phyloP scores from a whole-genome alignment of 2,888 invertebrate genomes.

The Prosopocoilus inquinatus region DNA sequence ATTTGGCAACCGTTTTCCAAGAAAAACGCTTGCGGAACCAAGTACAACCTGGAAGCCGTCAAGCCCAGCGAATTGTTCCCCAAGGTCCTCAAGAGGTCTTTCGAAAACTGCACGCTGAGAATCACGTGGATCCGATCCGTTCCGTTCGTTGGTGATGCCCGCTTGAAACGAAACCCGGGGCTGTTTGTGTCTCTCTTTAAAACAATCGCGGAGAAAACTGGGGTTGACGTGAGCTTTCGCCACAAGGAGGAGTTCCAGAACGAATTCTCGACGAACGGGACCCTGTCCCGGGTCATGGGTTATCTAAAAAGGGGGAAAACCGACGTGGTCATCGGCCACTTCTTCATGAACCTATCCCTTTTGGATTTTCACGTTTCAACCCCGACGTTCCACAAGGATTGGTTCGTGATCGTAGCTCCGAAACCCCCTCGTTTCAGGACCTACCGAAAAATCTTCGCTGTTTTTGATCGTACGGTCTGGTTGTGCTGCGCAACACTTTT shows the following conservation, averaged over 20 bases:
- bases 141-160: constrained; percentile 8
- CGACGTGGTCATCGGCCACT: constrained; percentile 14
- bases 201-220: constrained; percentile 1
- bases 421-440: constrained; percentile 9
- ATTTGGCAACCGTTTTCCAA: neutral
- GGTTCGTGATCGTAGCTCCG: constrained; percentile 6
- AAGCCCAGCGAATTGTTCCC: neutral
- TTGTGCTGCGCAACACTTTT: neutral
- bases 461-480: constrained; percentile 11
- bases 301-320: constrained; percentile 3
- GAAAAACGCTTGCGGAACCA: neutral
- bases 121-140: constrained; percentile 8
- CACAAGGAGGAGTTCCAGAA: constrained; percentile 4
- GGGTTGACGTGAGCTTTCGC: constrained; percentile 5
- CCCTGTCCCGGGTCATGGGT: constrained; percentile 1
- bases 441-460: constrained; percentile 11
- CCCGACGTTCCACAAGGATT: constrained; percentile 10
- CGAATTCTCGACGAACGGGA: constrained; percentile 14
- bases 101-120: constrained; percentile 8
- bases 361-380: no score
- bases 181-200: constrained; percentile 12
- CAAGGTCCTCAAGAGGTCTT: neutral
- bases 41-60: neutral
- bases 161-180: neutral
- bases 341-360: constrained; percentile 7